Percentiles rank a stretch among this genome's conserved stretches.
Conservation (phyloP, 2,888 invertebrate species). For the Drosophila ezoana region DNA sequence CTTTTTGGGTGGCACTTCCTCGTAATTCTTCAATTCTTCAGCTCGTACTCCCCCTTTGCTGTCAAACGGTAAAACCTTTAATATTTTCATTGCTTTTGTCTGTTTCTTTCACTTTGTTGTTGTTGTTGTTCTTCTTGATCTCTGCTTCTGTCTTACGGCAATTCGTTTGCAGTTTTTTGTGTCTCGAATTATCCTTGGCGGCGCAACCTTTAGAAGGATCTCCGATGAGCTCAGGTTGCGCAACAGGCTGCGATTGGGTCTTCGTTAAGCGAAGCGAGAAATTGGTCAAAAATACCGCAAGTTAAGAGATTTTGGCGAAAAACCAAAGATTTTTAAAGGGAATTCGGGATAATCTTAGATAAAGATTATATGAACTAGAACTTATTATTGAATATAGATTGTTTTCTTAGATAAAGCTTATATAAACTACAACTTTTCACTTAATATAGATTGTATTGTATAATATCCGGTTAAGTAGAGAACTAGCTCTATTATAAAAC, state of each 20-base stretch:
- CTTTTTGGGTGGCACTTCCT: slow-evolving; percentile 71
- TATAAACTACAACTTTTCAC: too few relatives aligned
- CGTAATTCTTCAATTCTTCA: slow-evolving; percentile 48
- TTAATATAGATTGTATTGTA: too few relatives aligned
- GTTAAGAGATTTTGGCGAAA: slow-evolving; percentile 8
- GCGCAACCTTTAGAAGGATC: slow-evolving; percentile 42
- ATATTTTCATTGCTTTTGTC: slow-evolving; percentile 66
- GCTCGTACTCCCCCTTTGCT: slow-evolving; percentile 25
- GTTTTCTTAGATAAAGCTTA: too few relatives aligned
- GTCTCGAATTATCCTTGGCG: slow-evolving; percentile 26
- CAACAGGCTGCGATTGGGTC: slow-evolving; percentile 56
- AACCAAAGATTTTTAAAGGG: background rate
- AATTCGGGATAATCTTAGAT: background rate
- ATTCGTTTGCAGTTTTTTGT: slow-evolving; percentile 43
- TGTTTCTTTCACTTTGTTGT: slow-evolving; percentile 6
- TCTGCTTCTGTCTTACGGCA: slow-evolving; percentile 22
- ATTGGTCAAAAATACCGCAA: slow-evolving; percentile 43
- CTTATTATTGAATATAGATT: too few relatives aligned
- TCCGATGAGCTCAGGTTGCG: slow-evolving; percentile 39
- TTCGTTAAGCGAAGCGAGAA: slow-evolving; percentile 49
- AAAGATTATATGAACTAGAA: too few relatives aligned
- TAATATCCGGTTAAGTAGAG: too few relatives aligned
- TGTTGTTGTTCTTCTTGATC: slow-evolving; percentile 2
- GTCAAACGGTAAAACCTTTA: slow-evolving; percentile 69
- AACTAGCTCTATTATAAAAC: background rate